Evolutionary conservation across 1,140 invertebrate species (phyloP).

Genomic region (Caligus rogercresseyi): DNA sequence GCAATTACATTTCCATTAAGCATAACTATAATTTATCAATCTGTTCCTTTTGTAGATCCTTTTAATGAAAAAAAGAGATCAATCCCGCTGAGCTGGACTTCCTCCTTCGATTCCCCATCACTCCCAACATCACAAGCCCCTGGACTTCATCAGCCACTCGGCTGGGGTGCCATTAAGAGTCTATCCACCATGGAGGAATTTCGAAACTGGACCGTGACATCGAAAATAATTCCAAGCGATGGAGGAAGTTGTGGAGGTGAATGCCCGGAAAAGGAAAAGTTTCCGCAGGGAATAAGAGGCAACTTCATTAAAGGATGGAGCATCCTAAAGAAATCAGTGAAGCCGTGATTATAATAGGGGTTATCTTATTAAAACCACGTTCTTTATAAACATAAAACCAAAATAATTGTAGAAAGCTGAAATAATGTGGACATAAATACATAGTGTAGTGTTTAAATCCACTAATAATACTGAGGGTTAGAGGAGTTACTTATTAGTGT

Average conservation of each 20-base stretch:
- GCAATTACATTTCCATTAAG: neutral
- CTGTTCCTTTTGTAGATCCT: slow-evolving; percentile 55
- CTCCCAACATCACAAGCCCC: slow-evolving; percentile 54
- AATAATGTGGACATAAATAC: no score
- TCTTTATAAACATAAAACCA: no score
- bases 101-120: slow-evolving; percentile 65
- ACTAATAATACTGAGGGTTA: no score
- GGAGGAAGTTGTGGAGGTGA: slow-evolving; percentile 93
- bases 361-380: no score
- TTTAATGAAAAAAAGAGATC: slow-evolving; percentile 62
- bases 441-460: no score
- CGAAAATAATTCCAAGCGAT: slow-evolving; percentile 78
- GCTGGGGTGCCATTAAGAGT: slow-evolving; percentile 86
- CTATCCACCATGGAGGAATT: slow-evolving; percentile 76
- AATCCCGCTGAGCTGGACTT: slow-evolving; percentile 70
- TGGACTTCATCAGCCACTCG: slow-evolving; percentile 81
- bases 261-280: slow-evolving; percentile 86
- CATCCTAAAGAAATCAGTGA: no score
- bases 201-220: slow-evolving; percentile 84
- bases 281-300: no score
- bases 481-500: no score
- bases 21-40: neutral
- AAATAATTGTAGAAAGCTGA: no score
- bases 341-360: no score
- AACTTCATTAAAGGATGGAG: no score